These are phyloP conservation scores for Lampropteryx suffumata DNA, from an alignment of 2,888 invertebrate species.

Conservation along the genomic window DNA sequence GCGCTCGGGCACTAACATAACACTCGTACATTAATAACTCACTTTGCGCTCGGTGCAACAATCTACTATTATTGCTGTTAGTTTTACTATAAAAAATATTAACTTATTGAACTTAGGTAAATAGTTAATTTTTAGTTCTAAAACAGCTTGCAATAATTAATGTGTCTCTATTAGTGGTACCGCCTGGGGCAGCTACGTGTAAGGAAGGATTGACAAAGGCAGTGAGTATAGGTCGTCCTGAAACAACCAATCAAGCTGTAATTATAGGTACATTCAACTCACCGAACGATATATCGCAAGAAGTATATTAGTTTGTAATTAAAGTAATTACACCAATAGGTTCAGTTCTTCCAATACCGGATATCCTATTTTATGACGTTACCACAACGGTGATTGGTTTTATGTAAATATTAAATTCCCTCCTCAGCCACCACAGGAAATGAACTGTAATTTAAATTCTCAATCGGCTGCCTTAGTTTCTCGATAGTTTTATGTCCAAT, in stretches of 20 bases:
- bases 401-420: constrained; percentile 15
- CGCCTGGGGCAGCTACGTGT: not conserved
- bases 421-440: constrained; percentile 30
- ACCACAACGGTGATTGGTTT: constrained; percentile 13
- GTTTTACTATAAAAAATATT: too few species aligned
- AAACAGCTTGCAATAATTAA: not conserved
- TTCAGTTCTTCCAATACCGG: not conserved
- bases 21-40: too few species aligned
- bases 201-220: not conserved
- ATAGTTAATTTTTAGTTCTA: too few species aligned
- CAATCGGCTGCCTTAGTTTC: constrained; percentile 29
- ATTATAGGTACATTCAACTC: not conserved
- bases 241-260: not conserved
- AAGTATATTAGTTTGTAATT: not conserved
- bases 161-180: not conserved
- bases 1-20: too few species aligned
- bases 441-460: constrained; percentile 33
- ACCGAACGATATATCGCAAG: not conserved
- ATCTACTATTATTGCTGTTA: too few species aligned
- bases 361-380: constrained; percentile 10
- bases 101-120: too few species aligned
- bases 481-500: constrained; percentile 30
- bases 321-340: constrained; percentile 12
- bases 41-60: too few species aligned
- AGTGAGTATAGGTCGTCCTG: not conserved